These are phyloP conservation scores for Drosophila bipectinata DNA, from an alignment of 1,140 invertebrate genomes.

Conservation along the genomic window DNA sequence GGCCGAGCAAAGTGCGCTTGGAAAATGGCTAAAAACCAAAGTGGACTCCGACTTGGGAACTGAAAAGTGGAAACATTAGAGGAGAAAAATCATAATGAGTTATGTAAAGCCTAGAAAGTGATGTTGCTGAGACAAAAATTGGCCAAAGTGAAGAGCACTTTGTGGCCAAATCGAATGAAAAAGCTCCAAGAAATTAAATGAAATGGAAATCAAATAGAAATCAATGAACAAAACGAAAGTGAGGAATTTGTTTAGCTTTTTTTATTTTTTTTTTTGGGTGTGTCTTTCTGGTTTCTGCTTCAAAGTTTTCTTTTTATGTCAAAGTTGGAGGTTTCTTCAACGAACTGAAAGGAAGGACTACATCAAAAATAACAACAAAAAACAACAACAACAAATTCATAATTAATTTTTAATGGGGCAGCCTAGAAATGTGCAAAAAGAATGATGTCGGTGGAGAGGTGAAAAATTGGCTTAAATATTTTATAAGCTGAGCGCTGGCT, in stretches of 20 bases:
- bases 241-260: conserved; percentile 10
- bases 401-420: conserved; percentile 55
- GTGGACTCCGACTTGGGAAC: conserved; percentile 2
- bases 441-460: conserved; percentile 6
- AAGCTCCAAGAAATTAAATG: conserved; percentile 57
- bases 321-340: conserved; percentile 5
- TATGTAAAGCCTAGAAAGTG: conserved; percentile 70
- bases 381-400: conserved; percentile 27
- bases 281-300: conserved; percentile 20
- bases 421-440: conserved; percentile 1
- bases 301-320: neutral
- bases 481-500: conserved; percentile 37
- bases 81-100: conserved; percentile 33
- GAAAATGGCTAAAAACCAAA: conserved; percentile 52
- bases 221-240: conserved; percentile 57
- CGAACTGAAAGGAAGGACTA: neutral
- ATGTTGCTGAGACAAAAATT: conserved; percentile 17
- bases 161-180: conserved; percentile 30
- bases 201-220: conserved; percentile 63
- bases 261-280: conserved; percentile 48
- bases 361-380: neutral
- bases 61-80: conserved; percentile 15
- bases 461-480: conserved; percentile 62
- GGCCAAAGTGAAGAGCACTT: conserved; percentile 26
- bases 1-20: conserved; percentile 39